phyloP scores from a whole-genome alignment of 2,113 vertebrate species.

The Nyctibius bracteatus region DNA sequence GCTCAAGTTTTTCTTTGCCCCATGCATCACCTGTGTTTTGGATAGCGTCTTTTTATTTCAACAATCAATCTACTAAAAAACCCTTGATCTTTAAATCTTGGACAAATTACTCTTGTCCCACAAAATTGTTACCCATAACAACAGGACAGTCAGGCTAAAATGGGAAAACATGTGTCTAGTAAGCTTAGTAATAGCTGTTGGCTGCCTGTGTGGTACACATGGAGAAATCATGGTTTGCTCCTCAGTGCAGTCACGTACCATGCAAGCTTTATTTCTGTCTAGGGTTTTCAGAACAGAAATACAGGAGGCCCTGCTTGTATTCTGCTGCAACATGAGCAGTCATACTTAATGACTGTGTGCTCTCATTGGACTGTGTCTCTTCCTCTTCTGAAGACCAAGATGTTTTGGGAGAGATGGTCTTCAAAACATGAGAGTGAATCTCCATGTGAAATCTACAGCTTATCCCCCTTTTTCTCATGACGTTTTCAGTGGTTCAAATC shows the following conservation, averaged over 20 bases:
- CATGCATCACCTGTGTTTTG: not conserved
- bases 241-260: rapidly evolving
- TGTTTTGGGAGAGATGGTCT: not conserved
- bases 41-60: not conserved
- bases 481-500: not conserved
- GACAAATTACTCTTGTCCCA: not conserved
- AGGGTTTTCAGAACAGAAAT: not conserved
- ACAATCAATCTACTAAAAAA: not conserved
- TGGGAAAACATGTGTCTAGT: not conserved
- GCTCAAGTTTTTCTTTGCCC: not conserved
- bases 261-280: not conserved
- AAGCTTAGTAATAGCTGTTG: not conserved
- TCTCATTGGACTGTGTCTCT: not conserved
- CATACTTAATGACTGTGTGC: not conserved
- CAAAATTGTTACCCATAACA: not conserved
- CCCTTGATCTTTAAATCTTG: not conserved
- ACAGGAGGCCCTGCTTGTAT: not conserved
- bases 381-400: not conserved
- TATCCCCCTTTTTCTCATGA: not conserved
- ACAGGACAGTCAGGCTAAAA: not conserved
- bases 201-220: not conserved
- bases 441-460: not conserved
- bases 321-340: rapidly evolving
- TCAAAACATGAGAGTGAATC: not conserved
- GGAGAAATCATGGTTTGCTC: not conserved